Evolutionary conservation across 2,113 vertebrate species (phyloP).

Genomic region (Pachyramphus minor): DNA sequence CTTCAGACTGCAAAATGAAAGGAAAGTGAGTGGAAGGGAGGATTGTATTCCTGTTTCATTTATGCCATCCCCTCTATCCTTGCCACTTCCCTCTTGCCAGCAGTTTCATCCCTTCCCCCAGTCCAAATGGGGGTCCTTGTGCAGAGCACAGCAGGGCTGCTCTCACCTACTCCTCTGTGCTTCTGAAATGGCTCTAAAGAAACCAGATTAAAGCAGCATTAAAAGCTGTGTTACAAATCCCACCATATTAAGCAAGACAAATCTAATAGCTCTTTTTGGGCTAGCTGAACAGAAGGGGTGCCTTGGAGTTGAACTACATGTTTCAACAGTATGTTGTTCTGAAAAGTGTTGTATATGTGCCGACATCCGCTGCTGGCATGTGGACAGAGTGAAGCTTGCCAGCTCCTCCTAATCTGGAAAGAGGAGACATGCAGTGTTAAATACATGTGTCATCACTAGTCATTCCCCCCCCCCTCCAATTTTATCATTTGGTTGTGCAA

Average conservation of each 20-base stretch:
- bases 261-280: neutral
- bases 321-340: slow-evolving; percentile 59
- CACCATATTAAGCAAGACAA: neutral
- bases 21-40: neutral
- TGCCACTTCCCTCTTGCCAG: neutral
- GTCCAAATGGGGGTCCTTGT: neutral
- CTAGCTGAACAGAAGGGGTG: slow-evolving; percentile 28
- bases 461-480: neutral
- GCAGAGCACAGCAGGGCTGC: neutral
- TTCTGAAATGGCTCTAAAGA: neutral
- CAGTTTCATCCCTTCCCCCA: neutral
- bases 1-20: neutral
- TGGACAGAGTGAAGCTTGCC: neutral
- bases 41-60: neutral
- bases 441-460: slow-evolving; percentile 60
- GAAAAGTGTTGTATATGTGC: slow-evolving; percentile 63
- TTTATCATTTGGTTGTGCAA: slow-evolving; percentile 49
- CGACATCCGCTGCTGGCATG: slow-evolving; percentile 67
- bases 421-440: slow-evolving; percentile 46
- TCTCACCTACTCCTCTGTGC: neutral
- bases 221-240: slow-evolving; percentile 22
- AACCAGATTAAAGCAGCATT: slow-evolving; percentile 17
- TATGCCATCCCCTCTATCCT: neutral
- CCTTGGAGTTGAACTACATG: slow-evolving; percentile 47
- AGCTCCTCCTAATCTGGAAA: slow-evolving; percentile 36